These are phyloP conservation scores for Sardina pilchardus DNA, from an alignment of 2,113 vertebrate species.

Conservation along the genomic window DNA sequence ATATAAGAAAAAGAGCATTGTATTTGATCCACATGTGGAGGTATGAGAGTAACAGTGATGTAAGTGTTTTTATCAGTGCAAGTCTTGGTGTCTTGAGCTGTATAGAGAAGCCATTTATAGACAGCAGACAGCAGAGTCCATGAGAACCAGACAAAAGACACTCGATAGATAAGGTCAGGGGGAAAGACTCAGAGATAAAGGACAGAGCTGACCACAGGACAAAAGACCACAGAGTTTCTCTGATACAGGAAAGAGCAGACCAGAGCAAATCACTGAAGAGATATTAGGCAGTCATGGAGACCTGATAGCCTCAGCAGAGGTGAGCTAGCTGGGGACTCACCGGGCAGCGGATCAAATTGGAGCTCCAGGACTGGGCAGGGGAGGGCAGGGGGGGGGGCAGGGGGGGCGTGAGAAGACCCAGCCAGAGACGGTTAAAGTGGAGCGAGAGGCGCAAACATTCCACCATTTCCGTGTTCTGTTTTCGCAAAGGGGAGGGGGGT, in stretches of 20 bases:
- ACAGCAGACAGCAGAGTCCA: background rate
- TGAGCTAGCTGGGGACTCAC: background rate
- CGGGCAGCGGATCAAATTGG: background rate
- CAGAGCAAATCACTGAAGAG: background rate
- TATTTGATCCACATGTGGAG: background rate
- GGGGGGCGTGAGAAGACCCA: background rate
- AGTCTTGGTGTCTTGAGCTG: background rate
- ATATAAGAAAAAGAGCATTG: background rate
- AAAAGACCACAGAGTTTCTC: no score
- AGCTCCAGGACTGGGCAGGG: background rate
- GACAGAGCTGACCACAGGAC: background rate
- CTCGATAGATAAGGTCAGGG: background rate
- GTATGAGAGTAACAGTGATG: background rate
- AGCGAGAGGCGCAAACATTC: no score
- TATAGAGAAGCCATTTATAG: background rate
- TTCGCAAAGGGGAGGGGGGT: background rate
- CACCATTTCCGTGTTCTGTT: no score
- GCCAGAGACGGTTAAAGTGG: background rate
- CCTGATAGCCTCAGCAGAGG: background rate
- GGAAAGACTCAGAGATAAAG: background rate
- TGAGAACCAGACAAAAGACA: background rate
- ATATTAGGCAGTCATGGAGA: background rate
- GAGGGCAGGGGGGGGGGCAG: background rate
- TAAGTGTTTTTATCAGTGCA: background rate
- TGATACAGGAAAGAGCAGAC: background rate